Conservation (phyloP, 2,113 vertebrate species). For the Cyprinodon brontotheroides region DNA sequence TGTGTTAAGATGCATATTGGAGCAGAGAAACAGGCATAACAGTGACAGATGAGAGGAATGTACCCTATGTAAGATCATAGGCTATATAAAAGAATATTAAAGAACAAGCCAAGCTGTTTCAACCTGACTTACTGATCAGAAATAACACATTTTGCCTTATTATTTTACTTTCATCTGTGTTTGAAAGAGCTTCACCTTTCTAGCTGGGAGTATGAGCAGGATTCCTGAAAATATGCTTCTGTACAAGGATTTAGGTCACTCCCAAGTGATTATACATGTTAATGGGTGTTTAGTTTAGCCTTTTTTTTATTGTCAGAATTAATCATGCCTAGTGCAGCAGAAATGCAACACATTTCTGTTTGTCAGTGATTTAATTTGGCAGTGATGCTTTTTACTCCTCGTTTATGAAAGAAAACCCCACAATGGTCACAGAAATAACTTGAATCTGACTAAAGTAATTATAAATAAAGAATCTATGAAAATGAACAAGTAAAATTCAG, state of each 20-base stretch:
- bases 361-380: neutral
- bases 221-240: neutral
- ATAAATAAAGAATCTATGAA: too few relatives aligned
- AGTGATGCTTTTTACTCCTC: too few relatives aligned
- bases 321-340: neutral
- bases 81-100: neutral
- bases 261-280: neutral
- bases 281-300: slow-evolving; percentile 5
- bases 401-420: too few relatives aligned
- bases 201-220: neutral
- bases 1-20: slow-evolving; percentile 12
- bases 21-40: neutral
- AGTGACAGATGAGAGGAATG: slow-evolving; percentile 12
- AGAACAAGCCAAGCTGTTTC: neutral
- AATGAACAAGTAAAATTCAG: too few relatives aligned
- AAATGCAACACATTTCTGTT: neutral
- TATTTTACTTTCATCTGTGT: slow-evolving; percentile 22
- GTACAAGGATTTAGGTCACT: slow-evolving; percentile 9
- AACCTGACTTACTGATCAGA: neutral
- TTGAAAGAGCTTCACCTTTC: slow-evolving; percentile 9
- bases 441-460: too few relatives aligned
- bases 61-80: neutral
- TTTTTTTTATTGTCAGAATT: slow-evolving; percentile 6
- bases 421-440: too few relatives aligned
- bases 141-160: neutral